Conservation (phyloP, 2,113 vertebrate genomes). For the Burhinus bistriatus region DNA sequence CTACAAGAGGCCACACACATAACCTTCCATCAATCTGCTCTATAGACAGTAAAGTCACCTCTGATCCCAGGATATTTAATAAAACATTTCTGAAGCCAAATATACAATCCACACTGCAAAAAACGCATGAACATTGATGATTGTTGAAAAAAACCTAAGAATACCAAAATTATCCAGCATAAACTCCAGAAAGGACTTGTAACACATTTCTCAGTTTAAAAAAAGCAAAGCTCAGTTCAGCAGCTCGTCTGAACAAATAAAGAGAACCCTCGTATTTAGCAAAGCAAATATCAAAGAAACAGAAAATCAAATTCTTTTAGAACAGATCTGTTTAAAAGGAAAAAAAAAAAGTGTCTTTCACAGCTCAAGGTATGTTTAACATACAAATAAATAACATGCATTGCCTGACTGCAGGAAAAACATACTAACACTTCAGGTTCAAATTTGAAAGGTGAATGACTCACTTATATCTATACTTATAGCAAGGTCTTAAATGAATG, state of each 20-base stretch:
- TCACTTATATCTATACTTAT: background rate
- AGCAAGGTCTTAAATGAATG: background rate
- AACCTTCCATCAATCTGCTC: background rate
- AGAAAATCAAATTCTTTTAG: background rate
- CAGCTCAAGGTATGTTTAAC: background rate
- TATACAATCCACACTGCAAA: background rate
- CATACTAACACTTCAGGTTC: background rate
- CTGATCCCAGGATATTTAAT: constrained; percentile 15
- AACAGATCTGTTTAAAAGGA: background rate
- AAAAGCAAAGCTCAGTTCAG: background rate
- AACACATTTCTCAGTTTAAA: background rate
- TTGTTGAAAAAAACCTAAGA: background rate
- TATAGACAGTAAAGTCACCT: constrained; percentile 1
- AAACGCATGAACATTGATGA: constrained; percentile 8
- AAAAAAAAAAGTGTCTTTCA: background rate
- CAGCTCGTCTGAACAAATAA: background rate
- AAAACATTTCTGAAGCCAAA: constrained; percentile 38
- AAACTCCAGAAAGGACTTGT: background rate
- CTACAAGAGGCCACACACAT: background rate
- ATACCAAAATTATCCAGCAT: background rate
- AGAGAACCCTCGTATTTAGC: background rate
- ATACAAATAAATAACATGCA: background rate
- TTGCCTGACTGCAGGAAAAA: background rate
- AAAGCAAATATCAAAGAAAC: background rate
- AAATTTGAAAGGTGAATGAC: background rate